These are phyloP conservation scores for Hippopotamus amphibius DNA, from an alignment of 2,113 vertebrate genomes.

Conservation along the genomic window DNA sequence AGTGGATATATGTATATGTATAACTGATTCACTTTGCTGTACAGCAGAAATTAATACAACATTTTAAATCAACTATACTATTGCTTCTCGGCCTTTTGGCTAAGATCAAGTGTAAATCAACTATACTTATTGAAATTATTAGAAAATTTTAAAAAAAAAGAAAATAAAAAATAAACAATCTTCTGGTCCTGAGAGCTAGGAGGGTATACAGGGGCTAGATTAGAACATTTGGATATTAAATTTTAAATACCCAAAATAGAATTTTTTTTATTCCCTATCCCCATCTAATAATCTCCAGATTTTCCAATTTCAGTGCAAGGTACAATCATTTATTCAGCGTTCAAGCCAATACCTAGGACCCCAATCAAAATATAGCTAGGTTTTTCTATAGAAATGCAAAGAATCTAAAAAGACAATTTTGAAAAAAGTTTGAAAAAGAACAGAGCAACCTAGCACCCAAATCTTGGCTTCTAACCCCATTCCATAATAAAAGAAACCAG, in stretches of 20 bases:
- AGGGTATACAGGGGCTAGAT: background rate
- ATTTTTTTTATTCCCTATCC: background rate
- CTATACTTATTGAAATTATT: background rate
- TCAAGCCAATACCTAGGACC: background rate
- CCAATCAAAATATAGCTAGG: background rate
- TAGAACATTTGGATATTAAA: background rate
- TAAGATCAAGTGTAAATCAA: background rate
- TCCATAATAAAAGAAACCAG: background rate
- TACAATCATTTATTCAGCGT: background rate
- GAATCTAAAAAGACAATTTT: background rate
- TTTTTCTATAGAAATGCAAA: constrained; percentile 26
- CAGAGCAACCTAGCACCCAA: background rate
- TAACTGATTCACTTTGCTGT: background rate
- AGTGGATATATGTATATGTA: background rate
- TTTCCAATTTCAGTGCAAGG: background rate
- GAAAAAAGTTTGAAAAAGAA: background rate
- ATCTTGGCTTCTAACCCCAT: background rate
- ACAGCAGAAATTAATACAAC: background rate
- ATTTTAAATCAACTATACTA: background rate
- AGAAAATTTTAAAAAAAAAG: background rate
- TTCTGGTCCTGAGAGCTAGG: background rate
- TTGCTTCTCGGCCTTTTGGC: too few relatives aligned
- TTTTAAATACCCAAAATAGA: background rate
- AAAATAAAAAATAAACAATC: too few relatives aligned
- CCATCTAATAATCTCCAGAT: background rate